Evolutionary conservation across 2,888 invertebrate species (phyloP).

Genomic region (Rhingia campestris): DNA sequence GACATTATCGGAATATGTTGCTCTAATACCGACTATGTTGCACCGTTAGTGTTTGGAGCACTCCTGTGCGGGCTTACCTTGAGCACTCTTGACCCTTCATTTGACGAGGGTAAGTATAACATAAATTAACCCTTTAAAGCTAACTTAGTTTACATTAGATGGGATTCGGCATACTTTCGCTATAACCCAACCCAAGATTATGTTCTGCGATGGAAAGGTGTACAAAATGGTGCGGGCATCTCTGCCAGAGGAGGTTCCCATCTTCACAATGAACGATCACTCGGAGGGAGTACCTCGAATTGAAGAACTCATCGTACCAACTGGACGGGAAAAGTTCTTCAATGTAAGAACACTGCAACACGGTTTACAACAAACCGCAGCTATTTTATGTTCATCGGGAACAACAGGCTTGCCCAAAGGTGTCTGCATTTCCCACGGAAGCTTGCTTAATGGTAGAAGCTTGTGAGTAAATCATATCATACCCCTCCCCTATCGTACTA

Average conservation of each 20-base stretch:
- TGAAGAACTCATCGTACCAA: conserved; percentile 66
- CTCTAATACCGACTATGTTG: conserved; percentile 78
- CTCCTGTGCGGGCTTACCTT: conserved; percentile 31
- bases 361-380: conserved; percentile 69
- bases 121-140: not conserved
- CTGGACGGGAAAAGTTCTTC: conserved; percentile 59
- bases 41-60: conserved; percentile 79
- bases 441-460: conserved; percentile 33
- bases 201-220: conserved; percentile 80
- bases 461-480: conserved; percentile 34
- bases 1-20: conserved; percentile 80
- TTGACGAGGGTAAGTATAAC: conserved; percentile 36
- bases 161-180: conserved; percentile 79
- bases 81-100: conserved; percentile 45
- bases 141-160: conserved; percentile 44
- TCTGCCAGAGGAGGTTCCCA: conserved; percentile 60
- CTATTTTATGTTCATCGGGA: conserved; percentile 75
- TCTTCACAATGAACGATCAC: conserved; percentile 75
- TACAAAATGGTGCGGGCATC: conserved; percentile 75
- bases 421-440: conserved; percentile 72
- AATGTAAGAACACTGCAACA: conserved; percentile 29
- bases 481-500: not conserved
- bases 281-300: conserved; percentile 62
- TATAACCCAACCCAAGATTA: conserved; percentile 79
- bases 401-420: conserved; percentile 75